These are phyloP conservation scores for Drosophila ogumai DNA, from an alignment of 1,140 invertebrate species.

Conservation along the genomic window DNA sequence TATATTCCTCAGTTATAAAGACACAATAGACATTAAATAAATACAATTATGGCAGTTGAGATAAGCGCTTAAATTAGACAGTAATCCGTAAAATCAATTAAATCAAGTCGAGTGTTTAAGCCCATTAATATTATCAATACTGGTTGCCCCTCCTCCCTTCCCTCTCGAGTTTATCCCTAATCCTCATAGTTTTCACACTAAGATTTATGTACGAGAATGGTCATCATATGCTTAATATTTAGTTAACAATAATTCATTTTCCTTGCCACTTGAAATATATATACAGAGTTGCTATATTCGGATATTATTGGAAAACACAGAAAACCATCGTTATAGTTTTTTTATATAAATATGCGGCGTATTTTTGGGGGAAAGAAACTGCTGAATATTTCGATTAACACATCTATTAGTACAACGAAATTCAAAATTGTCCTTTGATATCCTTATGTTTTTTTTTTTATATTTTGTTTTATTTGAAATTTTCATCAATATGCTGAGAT, in stretches of 20 bases:
- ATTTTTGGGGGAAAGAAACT: conserved; percentile 49
- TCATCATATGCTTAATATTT: conserved; percentile 76
- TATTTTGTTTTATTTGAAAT: conserved; percentile 10
- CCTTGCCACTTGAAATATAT: conserved; percentile 44
- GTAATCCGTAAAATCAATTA: conserved; percentile 22
- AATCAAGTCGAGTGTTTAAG: conserved; percentile 16
- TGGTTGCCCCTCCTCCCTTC: conserved; percentile 33
- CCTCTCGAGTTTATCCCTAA: conserved; percentile 13
- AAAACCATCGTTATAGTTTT: conserved; percentile 70
- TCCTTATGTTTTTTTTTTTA: conserved; percentile 54
- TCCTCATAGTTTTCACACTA: conserved; percentile 34
- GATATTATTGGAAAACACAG: conserved; percentile 75
- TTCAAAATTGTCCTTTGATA: conserved; percentile 41
- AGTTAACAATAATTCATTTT: conserved; percentile 72
- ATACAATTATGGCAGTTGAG: conserved; percentile 75
- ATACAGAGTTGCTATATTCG: conserved; percentile 48
- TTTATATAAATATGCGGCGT: conserved; percentile 43
- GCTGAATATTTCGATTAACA: conserved; percentile 54
- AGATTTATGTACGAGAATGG: conserved; percentile 47
- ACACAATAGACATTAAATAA: conserved; percentile 50
- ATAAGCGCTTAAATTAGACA: conserved; percentile 69
- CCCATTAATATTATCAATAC: conserved; percentile 63
- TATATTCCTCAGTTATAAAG: conserved; percentile 38
- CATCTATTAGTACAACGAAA: conserved; percentile 76
- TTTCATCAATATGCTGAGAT: conserved; percentile 33